phyloP scores from a whole-genome alignment of 2,113 vertebrate species.

The Nettapus auritus region DNA sequence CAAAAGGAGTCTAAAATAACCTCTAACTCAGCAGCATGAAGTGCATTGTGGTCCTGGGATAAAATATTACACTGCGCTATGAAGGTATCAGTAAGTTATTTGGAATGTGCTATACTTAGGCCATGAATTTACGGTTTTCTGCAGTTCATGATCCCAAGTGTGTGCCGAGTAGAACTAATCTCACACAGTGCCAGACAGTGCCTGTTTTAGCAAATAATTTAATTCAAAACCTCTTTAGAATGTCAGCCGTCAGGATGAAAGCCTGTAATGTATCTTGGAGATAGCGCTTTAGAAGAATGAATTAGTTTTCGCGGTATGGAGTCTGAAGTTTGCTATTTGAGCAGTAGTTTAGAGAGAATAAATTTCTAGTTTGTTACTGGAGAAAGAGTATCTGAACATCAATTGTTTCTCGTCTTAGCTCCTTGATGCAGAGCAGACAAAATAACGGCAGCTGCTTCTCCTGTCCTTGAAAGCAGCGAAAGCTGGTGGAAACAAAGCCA shows the following conservation, averaged over 20 bases:
- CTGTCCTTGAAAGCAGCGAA: background rate
- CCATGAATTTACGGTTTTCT: conserved; percentile 56
- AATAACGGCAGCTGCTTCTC: conserved; percentile 3
- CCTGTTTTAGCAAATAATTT: conserved; percentile 69
- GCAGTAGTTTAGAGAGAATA: conserved; percentile 32
- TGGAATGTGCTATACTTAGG: conserved; percentile 55
- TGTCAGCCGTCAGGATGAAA: conserved; percentile 33
- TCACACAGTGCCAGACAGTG: conserved; percentile 43
- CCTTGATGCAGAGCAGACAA: background rate
- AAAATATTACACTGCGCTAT: background rate
- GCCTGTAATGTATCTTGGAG: conserved; percentile 31
- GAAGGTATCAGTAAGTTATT: conserved; percentile 52
- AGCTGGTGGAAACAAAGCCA: background rate
- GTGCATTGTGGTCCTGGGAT: background rate
- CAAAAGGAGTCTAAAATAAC: conserved; percentile 11
- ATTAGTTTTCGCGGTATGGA: conserved; percentile 7
- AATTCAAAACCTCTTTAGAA: conserved; percentile 58
- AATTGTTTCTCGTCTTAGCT: conserved; percentile 3
- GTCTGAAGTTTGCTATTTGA: conserved; percentile 37
- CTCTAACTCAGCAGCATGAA: background rate
- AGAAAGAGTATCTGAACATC: background rate
- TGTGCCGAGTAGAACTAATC: conserved; percentile 29
- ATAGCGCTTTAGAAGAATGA: conserved; percentile 6
- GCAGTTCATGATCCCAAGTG: conserved; percentile 39
- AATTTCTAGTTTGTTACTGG: conserved; percentile 8